A percentile compares a stretch with the other conserved stretches of the same genome.
These are phyloP conservation scores for Hyles lineata DNA, from an alignment of 2,888 invertebrate genomes.

Conservation along the genomic window DNA sequence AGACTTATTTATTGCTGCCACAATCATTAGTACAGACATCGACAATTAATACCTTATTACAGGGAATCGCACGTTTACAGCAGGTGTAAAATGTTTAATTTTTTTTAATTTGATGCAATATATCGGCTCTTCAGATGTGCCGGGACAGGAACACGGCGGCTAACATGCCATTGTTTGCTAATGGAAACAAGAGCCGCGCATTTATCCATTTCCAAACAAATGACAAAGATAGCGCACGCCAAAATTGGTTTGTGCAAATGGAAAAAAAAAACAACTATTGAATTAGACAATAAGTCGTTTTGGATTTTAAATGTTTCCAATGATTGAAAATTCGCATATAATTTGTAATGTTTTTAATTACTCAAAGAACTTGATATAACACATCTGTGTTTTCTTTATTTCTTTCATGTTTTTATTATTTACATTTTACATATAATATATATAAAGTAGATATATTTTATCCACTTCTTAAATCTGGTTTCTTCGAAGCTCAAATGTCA, in stretches of 20 bases:
- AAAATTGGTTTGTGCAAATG: slow-evolving; percentile 37
- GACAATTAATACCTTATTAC: background rate
- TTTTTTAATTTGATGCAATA: slow-evolving; percentile 71
- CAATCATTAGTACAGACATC: background rate
- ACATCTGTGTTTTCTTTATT: no score
- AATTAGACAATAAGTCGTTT: background rate
- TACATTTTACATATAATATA: background rate
- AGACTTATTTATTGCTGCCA: background rate
- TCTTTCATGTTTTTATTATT: no score
- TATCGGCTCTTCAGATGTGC: slow-evolving; percentile 69
- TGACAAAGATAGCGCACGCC: slow-evolving; percentile 54
- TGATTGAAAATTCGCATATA: background rate
- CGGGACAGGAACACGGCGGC: slow-evolving; percentile 70
- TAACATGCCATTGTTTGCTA: slow-evolving; percentile 84
- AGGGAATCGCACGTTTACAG: background rate
- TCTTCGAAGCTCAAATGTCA: no score
- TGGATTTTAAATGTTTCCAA: background rate
- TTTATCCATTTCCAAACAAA: slow-evolving; percentile 55
- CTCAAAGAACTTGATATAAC: no score
- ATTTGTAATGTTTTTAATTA: background rate
- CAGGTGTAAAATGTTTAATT: slow-evolving; percentile 19
- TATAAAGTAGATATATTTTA: background rate
- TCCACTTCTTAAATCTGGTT: no score
- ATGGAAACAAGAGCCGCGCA: slow-evolving; percentile 68
- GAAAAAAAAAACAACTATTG: slow-evolving; percentile 17